Conservation (phyloP, 1,140 invertebrate species). For the Zaprionus africanus region DNA sequence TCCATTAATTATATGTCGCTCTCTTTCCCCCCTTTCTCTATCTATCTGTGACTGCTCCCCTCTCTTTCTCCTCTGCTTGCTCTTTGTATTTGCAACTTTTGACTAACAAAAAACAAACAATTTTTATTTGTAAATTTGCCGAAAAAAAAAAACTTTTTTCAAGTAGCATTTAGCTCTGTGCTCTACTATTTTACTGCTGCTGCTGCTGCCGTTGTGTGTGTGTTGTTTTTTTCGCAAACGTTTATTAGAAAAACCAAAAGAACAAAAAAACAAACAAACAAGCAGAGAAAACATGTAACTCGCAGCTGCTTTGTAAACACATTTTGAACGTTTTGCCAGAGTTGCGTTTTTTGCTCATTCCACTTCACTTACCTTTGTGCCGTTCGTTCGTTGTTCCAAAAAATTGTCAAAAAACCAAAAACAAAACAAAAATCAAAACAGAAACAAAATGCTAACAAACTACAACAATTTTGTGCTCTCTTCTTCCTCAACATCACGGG, state of each 20-base stretch:
- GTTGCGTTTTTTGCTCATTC: conserved; percentile 35
- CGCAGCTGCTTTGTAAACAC: conserved; percentile 61
- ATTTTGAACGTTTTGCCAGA: conserved; percentile 63
- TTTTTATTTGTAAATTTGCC: conserved; percentile 57
- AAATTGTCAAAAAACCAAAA: conserved; percentile 32
- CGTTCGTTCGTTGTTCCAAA: background rate
- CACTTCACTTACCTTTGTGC: conserved; percentile 47
- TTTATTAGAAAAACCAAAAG: conserved; percentile 58
- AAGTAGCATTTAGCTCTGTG: conserved; percentile 60
- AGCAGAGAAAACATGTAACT: conserved; percentile 39
- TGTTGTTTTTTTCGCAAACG: conserved; percentile 48
- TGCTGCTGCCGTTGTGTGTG: conserved; percentile 30
- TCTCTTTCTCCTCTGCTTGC: conserved; percentile 52
- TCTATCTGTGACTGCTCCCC: conserved; percentile 35
- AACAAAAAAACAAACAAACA: background rate
- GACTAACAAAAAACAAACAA: conserved; percentile 47
- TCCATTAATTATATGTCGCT: conserved; percentile 75
- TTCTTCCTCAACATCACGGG: conserved; percentile 30
- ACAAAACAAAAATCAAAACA: conserved; percentile 33
- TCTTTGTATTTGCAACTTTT: conserved; percentile 71
- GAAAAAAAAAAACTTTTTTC: conserved; percentile 50
- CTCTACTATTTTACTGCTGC: conserved; percentile 41
- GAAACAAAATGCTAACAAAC: conserved; percentile 64
- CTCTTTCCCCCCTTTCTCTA: conserved; percentile 44
- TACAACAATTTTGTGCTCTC: conserved; percentile 64